Conservation (phyloP, 2,888 invertebrate species). For the Unio pictorum region DNA sequence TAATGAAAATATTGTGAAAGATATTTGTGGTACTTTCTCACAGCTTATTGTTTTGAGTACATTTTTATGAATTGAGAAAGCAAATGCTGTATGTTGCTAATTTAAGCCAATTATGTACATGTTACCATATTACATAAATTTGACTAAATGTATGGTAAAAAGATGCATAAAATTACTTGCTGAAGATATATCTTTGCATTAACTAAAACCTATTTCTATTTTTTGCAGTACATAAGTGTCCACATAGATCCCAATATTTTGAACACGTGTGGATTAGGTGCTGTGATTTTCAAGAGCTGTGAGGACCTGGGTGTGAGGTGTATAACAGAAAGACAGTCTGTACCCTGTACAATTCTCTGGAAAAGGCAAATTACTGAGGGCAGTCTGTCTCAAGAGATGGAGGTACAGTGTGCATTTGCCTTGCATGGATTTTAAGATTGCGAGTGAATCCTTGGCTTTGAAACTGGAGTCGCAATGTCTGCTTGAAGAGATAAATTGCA, state of each 20-base stretch:
- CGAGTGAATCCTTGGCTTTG: no score
- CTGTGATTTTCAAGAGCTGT: slow-evolving; percentile 41
- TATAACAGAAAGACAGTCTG: slow-evolving; percentile 34
- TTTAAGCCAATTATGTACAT: no score
- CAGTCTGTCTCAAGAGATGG: slow-evolving; percentile 16
- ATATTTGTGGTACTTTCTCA: no score
- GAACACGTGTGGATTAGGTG: slow-evolving; percentile 41
- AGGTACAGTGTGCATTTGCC: slow-evolving; percentile 12
- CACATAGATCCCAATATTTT: slow-evolving; percentile 46
- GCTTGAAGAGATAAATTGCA: no score
- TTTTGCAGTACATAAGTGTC: slow-evolving; percentile 49
- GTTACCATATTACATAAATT: no score
- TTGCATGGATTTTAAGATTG: not conserved
- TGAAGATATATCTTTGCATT: not conserved
- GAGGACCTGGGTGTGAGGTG: slow-evolving; percentile 42
- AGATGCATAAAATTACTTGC: not conserved
- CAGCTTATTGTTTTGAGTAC: no score
- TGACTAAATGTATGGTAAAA: no score
- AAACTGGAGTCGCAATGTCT: no score
- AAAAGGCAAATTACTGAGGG: slow-evolving; percentile 40
- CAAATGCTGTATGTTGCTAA: no score
- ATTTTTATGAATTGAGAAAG: no score
- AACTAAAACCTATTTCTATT: slow-evolving; percentile 1
- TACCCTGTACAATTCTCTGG: slow-evolving; percentile 51
- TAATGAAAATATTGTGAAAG: no score